Base-by-base conservation (phyloP, 2,797 vertebrate species). In the Lacerta agilis region DNA sequence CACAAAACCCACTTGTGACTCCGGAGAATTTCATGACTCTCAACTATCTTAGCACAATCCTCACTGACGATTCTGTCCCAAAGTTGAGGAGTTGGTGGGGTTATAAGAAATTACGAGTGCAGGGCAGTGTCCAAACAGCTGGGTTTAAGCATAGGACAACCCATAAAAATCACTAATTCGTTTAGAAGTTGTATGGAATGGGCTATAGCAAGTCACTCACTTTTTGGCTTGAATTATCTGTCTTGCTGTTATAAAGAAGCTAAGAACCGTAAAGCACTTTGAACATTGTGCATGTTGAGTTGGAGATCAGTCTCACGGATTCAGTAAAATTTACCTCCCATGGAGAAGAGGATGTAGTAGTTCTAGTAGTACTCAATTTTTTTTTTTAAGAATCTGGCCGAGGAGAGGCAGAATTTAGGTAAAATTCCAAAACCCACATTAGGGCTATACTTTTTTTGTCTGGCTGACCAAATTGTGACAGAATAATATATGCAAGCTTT, bases 1-100 rank as follows among this genome's bases (percentile, higher is more conserved):
- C 71, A 55, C 71, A 69, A 41, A 85, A 69, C 43, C 83, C 81
- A 86, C 82, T 89, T 82, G 58, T 45, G 83, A 67, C 88, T 76
- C 38, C 5, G 20, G n/a, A 76, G 83, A 89, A 89, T 89, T 67
- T 71, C 79, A 89, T 10, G 61, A 81, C 71, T 85, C 43, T 36
- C 58, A 76, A 38, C 58, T 76, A 89, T 89, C 55, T 69, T 66
- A 73, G 43, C 71, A 33, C 33, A 18, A 38, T 84, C 66, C 76
- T 73, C 23, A 7, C 8, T 18, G 10, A 6, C 8, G 20, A 55
- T 36, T 29, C 25, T 33, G 15, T 69, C 72, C 58, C 45, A 69
- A 38, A 64, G 17, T 66, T 38, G 11, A 76, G 77, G 18, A 77
- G 27, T 38, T 66, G 41, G 78, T 36, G 20, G 55, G 9, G 11